phyloP scores from a whole-genome alignment of 2,888 invertebrate species.

The Lypha dubia region DNA sequence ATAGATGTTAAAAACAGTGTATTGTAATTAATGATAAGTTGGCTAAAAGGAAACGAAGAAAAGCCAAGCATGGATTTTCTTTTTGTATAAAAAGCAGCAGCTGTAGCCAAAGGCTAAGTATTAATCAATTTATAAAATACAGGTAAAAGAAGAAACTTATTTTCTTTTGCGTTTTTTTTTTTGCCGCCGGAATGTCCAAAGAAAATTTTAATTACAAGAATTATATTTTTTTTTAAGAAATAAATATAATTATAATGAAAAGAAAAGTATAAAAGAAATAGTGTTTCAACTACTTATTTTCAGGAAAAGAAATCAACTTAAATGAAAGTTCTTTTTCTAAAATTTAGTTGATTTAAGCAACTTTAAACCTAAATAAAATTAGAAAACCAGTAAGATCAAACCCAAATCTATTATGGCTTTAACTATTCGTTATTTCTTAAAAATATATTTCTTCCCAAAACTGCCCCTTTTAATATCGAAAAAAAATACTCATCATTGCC shows the following conservation, averaged over 20 bases:
- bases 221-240: background rate
- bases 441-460: background rate
- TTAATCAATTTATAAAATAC: conserved; percentile 48
- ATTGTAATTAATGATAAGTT: conserved; percentile 49
- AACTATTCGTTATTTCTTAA: background rate
- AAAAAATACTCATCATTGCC: conserved; percentile 9
- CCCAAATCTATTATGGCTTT: background rate
- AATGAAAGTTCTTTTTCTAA: background rate
- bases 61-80: background rate
- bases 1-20: conserved; percentile 36
- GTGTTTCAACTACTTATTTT: background rate
- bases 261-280: background rate
- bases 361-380: too few species aligned
- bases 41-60: conserved; percentile 15
- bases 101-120: conserved; percentile 44
- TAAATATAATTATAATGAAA: background rate
- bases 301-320: background rate
- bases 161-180: background rate
- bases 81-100: conserved; percentile 6
- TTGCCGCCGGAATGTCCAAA: background rate
- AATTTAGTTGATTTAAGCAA: background rate
- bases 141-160: background rate
- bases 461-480: conserved; percentile 7
- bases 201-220: conserved; percentile 15
- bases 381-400: too few species aligned